phyloP scores from a whole-genome alignment of 2,113 vertebrate species.

The Mesitornis unicolor region DNA sequence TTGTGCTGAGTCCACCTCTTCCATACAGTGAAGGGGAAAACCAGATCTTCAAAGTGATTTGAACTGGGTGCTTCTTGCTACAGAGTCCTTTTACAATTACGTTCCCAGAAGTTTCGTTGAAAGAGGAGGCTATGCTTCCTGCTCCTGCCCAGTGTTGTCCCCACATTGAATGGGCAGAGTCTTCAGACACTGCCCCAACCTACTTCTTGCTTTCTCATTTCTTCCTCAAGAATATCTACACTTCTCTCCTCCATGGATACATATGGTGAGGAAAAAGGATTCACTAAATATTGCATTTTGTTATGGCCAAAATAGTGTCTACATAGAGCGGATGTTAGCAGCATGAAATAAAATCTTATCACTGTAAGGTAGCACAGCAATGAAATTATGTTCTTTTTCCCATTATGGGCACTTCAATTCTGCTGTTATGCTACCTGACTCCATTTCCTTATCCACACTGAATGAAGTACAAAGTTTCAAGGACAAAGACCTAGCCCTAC shows the following conservation, averaged over 20 bases:
- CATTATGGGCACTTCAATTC: not conserved
- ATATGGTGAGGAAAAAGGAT: not conserved
- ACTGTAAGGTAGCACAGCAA: not conserved
- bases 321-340: not conserved
- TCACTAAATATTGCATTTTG: not conserved
- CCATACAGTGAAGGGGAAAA: not conserved
- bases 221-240: not conserved
- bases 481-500: not conserved
- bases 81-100: fast-evolving
- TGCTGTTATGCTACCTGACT: fast-evolving
- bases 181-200: not conserved
- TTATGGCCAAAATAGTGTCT: not conserved
- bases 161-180: fast-evolving
- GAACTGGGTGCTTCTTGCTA: not conserved
- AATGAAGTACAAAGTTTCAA: not conserved
- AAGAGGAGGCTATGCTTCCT: not conserved
- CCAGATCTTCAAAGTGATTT: not conserved
- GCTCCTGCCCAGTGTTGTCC: not conserved
- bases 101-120: not conserved
- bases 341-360: not conserved
- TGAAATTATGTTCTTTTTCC: not conserved
- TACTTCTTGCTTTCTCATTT: not conserved
- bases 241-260: not conserved
- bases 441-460: not conserved
- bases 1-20: not conserved